Evolutionary conservation across 2,888 invertebrate species (phyloP), one percentile per base, ranked within the genome.

Genomic region (Cyclophora albipunctata): DNA sequence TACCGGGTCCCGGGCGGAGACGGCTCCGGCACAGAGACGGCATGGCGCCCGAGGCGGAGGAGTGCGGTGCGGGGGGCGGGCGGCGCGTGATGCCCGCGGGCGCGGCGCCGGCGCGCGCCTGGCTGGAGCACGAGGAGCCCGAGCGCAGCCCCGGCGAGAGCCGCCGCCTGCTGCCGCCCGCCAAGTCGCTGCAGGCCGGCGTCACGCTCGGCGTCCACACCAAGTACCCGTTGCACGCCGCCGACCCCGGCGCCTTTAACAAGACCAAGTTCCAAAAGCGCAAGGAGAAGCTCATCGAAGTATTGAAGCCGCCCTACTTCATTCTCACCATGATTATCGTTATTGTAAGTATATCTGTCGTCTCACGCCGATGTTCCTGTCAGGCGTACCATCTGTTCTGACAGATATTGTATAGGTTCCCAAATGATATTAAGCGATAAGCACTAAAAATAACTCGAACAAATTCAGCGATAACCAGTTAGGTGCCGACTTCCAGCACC

Each of bases 291-390:
- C 53, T 85, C 3, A 57, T 81, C 42, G 73, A 75, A n/a, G 62
- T 75, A 42, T 56, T 86, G 42, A 76, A 67, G 51, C 85, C 84
- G 3, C 87, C 87, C 0, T 85, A 83, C 62, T 85, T 86, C 59
- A 81, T 84, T 40, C 62, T 84, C n/a, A 71, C 76, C 49, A 76
- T 85, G 75, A 79, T 85, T 6, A 61, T 78, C 42, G 48, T 81
- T n/a, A 78, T 81, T 46, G 86, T 86, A 63, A 85, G 86, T 84
- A 58, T 46, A 20, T 20, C 20, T 20, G 1, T 20, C 20, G 20
- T 20, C 4, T 20, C 20, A 20, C 20, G 20, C 20, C 2, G 20
- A 20, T 20, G 20, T 20, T 20, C 20, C 20, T 20, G 20, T 20
- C 20, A 20, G 20, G 20, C 20, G 20, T 20, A 20, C 20, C 20